A percentile compares a stretch with the other conserved stretches of the same genome.
phyloP scores from a whole-genome alignment of 2,888 invertebrate species.

The Strigamia crassipes region DNA sequence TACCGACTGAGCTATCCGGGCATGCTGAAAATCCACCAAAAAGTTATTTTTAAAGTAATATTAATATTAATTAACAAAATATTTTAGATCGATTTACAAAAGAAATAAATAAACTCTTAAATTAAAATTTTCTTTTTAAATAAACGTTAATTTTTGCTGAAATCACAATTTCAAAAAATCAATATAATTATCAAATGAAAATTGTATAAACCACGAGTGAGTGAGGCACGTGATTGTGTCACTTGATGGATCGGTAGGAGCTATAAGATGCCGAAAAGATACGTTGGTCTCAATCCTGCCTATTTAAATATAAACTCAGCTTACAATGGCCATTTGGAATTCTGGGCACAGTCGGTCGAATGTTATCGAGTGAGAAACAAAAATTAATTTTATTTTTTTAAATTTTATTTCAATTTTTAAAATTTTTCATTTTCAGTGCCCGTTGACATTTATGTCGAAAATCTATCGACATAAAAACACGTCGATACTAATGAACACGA shows the following conservation, averaged over 20 bases:
- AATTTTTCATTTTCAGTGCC: neutral
- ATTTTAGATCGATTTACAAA: too few species aligned
- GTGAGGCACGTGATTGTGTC: neutral
- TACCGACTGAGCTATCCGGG: conserved; percentile 10
- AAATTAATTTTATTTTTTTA: neutral
- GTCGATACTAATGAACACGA: neutral
- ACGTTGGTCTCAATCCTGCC: neutral
- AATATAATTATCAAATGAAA: too few species aligned
- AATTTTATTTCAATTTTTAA: neutral
- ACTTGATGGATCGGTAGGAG: neutral
- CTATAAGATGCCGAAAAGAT: neutral
- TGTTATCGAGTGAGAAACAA: neutral
- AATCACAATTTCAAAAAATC: too few species aligned
- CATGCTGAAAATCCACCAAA: neutral
- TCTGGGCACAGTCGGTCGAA: neutral
- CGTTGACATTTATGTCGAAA: neutral
- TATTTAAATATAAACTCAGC: neutral
- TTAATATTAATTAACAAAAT: neutral
- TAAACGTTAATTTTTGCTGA: too few species aligned
- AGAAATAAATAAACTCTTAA: too few species aligned
- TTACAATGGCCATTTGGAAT: neutral
- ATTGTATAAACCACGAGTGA: neutral
- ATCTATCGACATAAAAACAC: neutral
- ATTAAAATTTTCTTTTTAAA: too few species aligned
- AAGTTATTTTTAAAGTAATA: neutral